A percentile compares a stretch with the other conserved stretches of the same genome.
Evolutionary conservation across 2,888 invertebrate genomes (phyloP).

Genomic region (Toxonevra muliebris): DNA sequence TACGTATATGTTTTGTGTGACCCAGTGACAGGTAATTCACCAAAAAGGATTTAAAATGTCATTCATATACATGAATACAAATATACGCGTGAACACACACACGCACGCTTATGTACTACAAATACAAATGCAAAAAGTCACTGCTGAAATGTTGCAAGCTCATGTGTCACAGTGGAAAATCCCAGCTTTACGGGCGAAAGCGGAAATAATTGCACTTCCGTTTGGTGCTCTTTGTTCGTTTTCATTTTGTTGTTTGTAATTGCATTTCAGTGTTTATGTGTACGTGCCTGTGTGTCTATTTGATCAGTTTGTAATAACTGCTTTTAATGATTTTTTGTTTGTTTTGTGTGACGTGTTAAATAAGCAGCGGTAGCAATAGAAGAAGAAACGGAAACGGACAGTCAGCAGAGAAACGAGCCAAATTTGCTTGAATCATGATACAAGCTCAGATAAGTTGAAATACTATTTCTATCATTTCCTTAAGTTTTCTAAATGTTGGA

Average conservation of each 20-base stretch:
- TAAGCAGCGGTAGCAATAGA: no score
- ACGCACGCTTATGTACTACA: background rate
- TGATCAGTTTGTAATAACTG: background rate
- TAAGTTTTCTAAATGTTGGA: no score
- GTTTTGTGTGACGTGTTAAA: no score
- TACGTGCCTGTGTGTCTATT: background rate
- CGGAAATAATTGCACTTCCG: constrained; percentile 33
- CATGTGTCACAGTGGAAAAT: constrained; percentile 29
- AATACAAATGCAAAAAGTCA: background rate
- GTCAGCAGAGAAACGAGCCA: no score
- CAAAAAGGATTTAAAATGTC: constrained; percentile 41
- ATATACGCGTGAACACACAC: constrained; percentile 16
- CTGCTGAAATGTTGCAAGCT: constrained; percentile 23
- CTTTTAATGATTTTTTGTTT: background rate
- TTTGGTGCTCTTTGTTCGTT: constrained; percentile 19
- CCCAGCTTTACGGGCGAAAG: constrained; percentile 27
- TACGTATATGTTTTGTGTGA: constrained; percentile 23
- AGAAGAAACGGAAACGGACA: no score
- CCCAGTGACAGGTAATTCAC: constrained; percentile 33
- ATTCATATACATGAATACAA: constrained; percentile 32
- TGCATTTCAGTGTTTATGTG: background rate
- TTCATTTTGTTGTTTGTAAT: background rate
- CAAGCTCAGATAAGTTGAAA: no score
- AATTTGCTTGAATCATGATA: no score
- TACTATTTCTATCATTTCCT: no score